Conservation (phyloP, 1,140 invertebrate genomes). For the Phortica variegata region DNA sequence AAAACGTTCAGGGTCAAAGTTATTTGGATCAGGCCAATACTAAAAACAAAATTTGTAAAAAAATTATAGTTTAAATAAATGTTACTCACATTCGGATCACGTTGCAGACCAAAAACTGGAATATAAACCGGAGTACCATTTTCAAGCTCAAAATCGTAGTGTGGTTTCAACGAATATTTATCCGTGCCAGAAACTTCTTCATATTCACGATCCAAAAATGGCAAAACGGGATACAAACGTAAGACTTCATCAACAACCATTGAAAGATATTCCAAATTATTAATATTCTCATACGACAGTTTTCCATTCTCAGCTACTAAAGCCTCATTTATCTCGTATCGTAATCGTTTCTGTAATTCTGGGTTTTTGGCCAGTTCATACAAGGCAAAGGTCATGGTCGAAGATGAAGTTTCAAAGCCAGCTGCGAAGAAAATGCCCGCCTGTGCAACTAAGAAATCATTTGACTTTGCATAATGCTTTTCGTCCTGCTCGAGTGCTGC, state of each 20-base stretch:
- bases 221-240: slow-evolving; percentile 44
- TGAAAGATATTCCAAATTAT: slow-evolving; percentile 62
- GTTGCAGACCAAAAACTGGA: slow-evolving; percentile 40
- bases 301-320: slow-evolving; percentile 58
- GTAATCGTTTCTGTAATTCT: slow-evolving; percentile 58
- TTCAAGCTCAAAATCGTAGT: slow-evolving; percentile 33
- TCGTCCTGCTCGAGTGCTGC: slow-evolving; percentile 26
- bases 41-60: slow-evolving; percentile 59
- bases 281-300: slow-evolving; percentile 62
- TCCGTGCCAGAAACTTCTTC: slow-evolving; percentile 13
- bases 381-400: slow-evolving; percentile 57
- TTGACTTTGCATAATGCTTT: slow-evolving; percentile 28
- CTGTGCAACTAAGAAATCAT: slow-evolving; percentile 56
- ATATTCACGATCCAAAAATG: slow-evolving; percentile 43
- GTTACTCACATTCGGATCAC: slow-evolving; percentile 38
- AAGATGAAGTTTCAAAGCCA: slow-evolving; percentile 62
- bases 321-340: slow-evolving; percentile 58
- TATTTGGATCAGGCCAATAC: slow-evolving; percentile 67
- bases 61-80: background rate
- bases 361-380: slow-evolving; percentile 59
- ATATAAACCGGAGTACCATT: slow-evolving; percentile 41
- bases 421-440: slow-evolving; percentile 66
- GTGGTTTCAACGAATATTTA: slow-evolving; percentile 35
- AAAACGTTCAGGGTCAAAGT: slow-evolving; percentile 69
- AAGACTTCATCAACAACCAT: slow-evolving; percentile 61